phyloP scores from a whole-genome alignment of 1,140 invertebrate species.

The Oryzaephilus surinamensis region DNA sequence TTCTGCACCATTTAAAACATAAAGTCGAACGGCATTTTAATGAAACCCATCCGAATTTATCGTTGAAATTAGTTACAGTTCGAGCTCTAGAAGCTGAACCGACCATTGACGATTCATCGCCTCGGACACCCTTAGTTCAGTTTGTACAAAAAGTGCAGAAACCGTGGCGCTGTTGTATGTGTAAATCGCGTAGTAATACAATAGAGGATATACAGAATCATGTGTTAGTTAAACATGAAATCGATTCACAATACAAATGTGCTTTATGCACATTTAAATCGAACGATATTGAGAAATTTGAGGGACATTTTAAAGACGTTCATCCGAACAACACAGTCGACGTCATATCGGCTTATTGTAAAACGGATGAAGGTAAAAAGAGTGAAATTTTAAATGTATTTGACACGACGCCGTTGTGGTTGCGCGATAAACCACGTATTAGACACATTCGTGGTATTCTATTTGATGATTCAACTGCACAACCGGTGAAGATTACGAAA shows the following conservation, averaged over 20 bases:
- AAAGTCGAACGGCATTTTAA: slow-evolving; percentile 54
- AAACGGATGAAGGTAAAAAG: slow-evolving; percentile 22
- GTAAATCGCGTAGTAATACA: slow-evolving; percentile 47
- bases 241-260: slow-evolving; percentile 57
- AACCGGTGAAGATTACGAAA: slow-evolving; percentile 28
- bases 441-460: slow-evolving; percentile 50
- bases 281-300: slow-evolving; percentile 43
- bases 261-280: slow-evolving; percentile 48
- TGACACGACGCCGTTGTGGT: slow-evolving; percentile 50
- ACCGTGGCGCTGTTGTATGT: slow-evolving; percentile 60
- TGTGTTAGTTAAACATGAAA: slow-evolving; percentile 43
- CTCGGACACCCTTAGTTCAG: too few species aligned
- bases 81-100: slow-evolving; percentile 22
- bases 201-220: slow-evolving; percentile 50
- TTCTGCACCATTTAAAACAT: slow-evolving; percentile 50
- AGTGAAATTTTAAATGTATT: slow-evolving; percentile 30
- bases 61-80: not conserved
- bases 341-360: slow-evolving; percentile 24
- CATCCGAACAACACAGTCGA: slow-evolving; percentile 37
- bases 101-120: too few species aligned
- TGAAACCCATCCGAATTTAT: too few species aligned
- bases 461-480: slow-evolving; percentile 35
- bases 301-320: slow-evolving; percentile 44
- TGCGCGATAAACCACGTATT: slow-evolving; percentile 37
- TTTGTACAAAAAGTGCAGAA: slow-evolving; percentile 45